phyloP scores from a whole-genome alignment of 2,797 vertebrate species.

The Mastacembelus armatus region DNA sequence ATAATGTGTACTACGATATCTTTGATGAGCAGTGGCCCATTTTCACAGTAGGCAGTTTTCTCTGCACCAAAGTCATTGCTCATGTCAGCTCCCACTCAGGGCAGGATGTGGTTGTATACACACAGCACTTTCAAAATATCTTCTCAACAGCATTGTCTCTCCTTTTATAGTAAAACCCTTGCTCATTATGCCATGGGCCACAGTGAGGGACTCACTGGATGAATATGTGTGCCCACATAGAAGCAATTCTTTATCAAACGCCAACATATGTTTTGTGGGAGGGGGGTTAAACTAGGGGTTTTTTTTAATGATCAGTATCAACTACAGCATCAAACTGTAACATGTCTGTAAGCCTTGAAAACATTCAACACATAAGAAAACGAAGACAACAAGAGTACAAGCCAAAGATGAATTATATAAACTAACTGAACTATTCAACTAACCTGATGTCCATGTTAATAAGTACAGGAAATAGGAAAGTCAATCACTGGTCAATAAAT shows the following conservation, averaged over 20 bases:
- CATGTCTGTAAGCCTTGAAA: conserved; percentile 20
- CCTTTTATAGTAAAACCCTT: conserved; percentile 83
- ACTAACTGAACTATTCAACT: background rate
- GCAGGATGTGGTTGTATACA: conserved; percentile 82
- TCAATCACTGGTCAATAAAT: background rate
- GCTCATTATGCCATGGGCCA: conserved; percentile 16
- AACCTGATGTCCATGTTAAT: background rate
- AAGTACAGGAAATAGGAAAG: background rate
- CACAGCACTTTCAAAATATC: conserved; percentile 81
- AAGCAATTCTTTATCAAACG: conserved; percentile 7
- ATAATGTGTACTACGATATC: background rate
- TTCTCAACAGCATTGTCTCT: conserved; percentile 67
- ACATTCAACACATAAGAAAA: conserved; percentile 10
- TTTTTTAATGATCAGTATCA: conserved; percentile 1
- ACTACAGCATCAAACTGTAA: conserved; percentile 30
- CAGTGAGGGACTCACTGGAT: conserved; percentile 10
- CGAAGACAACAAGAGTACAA: no score
- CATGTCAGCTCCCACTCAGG: conserved; percentile 53
- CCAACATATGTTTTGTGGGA: background rate
- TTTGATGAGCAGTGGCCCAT: conserved; percentile 34
- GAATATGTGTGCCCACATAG: background rate
- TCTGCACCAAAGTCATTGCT: conserved; percentile 49
- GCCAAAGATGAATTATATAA: no score
- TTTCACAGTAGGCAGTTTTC: conserved; percentile 36
- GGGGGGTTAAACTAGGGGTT: background rate